Conservation (phyloP, 2,113 vertebrate genomes). For the Eolophus roseicapilla region DNA sequence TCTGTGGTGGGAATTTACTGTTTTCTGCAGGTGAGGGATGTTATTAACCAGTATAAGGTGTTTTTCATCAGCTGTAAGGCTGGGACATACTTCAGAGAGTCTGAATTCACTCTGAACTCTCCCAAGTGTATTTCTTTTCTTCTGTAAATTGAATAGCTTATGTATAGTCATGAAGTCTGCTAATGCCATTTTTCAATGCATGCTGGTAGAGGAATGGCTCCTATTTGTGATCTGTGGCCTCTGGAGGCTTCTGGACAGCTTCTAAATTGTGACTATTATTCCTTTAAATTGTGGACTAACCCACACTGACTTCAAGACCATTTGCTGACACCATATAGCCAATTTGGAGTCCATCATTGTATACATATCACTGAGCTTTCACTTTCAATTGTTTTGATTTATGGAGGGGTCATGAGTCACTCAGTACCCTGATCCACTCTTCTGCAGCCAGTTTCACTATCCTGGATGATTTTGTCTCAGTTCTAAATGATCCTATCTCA, state of each 20-base stretch:
- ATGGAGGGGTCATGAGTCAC: accelerated
- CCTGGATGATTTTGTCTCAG: background rate
- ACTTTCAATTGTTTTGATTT: background rate
- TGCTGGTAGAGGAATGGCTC: background rate
- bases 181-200: background rate
- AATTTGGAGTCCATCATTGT: background rate
- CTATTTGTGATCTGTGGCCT: background rate
- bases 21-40: background rate
- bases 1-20: background rate
- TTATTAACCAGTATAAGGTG: background rate
- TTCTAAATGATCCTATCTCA: background rate
- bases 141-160: background rate
- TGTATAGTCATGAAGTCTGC: background rate
- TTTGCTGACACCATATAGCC: background rate
- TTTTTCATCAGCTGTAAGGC: background rate
- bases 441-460: background rate
- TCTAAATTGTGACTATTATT: background rate
- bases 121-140: background rate
- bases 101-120: background rate
- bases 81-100: background rate
- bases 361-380: background rate
- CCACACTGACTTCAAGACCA: background rate
- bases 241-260: background rate
- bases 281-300: background rate
- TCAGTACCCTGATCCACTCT: background rate